phyloP scores from a whole-genome alignment of 35 echinoderm and acorn worm species.

The Ophioderma brevispina region DNA sequence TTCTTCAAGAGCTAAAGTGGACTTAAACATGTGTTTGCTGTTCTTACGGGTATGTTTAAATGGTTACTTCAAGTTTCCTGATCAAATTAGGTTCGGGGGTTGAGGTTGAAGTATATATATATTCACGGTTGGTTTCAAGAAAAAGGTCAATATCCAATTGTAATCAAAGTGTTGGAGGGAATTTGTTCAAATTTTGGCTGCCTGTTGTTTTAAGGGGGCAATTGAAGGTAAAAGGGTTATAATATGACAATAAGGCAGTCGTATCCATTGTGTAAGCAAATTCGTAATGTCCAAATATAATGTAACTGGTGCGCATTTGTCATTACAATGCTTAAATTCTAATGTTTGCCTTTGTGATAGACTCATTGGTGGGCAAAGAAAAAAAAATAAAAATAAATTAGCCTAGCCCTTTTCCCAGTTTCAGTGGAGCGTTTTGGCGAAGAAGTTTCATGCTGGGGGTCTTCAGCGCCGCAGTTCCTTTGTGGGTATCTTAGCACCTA shows the following conservation, averaged over 20 bases:
- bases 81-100: no score
- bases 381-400: background rate
- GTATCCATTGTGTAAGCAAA: background rate
- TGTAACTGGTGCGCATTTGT: background rate
- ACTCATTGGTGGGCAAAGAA: background rate
- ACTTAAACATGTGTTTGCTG: background rate
- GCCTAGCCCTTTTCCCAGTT: background rate
- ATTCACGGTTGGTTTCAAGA: background rate
- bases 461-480: no score
- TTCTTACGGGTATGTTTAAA: background rate
- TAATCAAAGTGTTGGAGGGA: background rate
- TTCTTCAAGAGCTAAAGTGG: background rate
- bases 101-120: background rate
- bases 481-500: no score
- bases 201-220: background rate
- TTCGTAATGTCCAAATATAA: background rate
- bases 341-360: background rate
- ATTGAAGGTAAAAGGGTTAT: background rate
- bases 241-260: background rate
- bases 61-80: background rate
- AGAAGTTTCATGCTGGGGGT: background rate
- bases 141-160: background rate
- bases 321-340: background rate
- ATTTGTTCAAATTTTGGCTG: background rate
- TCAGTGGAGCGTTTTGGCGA: background rate